Evolutionary conservation across 2,888 invertebrate species (phyloP), one percentile per base, ranked within the genome.

Genomic region (Tetragnatha montana): DNA sequence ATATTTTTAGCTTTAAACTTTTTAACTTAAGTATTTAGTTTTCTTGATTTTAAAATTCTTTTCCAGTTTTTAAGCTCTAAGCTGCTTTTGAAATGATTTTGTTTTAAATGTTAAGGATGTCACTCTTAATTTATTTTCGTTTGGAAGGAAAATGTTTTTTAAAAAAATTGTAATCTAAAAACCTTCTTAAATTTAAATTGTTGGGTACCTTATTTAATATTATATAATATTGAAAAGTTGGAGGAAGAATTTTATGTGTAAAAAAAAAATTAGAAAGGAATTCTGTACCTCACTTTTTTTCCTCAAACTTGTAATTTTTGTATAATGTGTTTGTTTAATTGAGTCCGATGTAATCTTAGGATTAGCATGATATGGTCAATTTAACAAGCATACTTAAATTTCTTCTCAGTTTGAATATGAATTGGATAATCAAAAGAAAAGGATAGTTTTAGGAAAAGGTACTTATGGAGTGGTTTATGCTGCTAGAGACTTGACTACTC

Each of bases 391-490:
- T 21, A 10, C 3, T 79, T 35, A 49, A 21, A 21, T 8, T 60
- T 51, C 68, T 95, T 97, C 93, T 68, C 92, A 95, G 94, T 95
- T 97, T 93, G 99, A 99, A 94, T 99, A 99, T 94, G 99, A 99
- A 93, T 93, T 96, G 22, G 98, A 99, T 94, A 98, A 99, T 93
- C 96, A 96, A 93, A 96, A 96, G 91, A 96, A 97, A 92, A 96
- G 97, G 90, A 95, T 97, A 14, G 94, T 98, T 14, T 95, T 99
- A 74, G 99, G 99, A 0, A 97, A 97, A 93, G 99, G 99, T 22
- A 98, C 99, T 0, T 99, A 98, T 93, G 99, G 99, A 10, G 95
- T 96, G 0, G 99, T 99, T 8, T 99, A 96, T 93, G 98, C 98
- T 0, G 99, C 98, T 0, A 94, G 98, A 1, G 98, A 99, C 94